Conservation (phyloP, 2,888 invertebrate species). For the Stenolophus ochropezus region DNA sequence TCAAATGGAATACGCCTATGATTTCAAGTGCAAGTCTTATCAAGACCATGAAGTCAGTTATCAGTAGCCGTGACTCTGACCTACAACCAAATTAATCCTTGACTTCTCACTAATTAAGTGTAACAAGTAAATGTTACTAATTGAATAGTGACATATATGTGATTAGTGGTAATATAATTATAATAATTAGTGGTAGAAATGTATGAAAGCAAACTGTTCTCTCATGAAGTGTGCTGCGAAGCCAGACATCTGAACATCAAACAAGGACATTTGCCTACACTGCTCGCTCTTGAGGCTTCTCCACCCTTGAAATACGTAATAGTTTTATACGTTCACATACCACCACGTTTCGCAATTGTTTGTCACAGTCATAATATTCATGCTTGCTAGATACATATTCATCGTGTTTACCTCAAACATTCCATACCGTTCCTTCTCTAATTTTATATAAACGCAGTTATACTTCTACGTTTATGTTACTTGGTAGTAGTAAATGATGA, state of each 20-base stretch:
- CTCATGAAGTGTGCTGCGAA: conserved; percentile 36
- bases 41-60: too few species aligned
- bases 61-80: too few species aligned
- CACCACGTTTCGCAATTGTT: background rate
- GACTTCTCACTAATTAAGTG: background rate
- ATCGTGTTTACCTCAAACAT: too few species aligned
- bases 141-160: background rate
- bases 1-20: too few species aligned
- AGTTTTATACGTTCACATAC: conserved; percentile 21
- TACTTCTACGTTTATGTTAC: too few species aligned
- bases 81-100: too few species aligned
- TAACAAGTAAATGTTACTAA: background rate
- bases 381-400: conserved; percentile 21
- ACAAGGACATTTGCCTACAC: conserved; percentile 50
- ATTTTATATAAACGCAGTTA: too few species aligned
- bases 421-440: too few species aligned
- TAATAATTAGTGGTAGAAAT: background rate
- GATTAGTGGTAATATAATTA: background rate
- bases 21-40: too few species aligned
- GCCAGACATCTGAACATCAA: conserved; percentile 49
- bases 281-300: conserved; percentile 41
- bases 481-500: background rate
- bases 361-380: background rate
- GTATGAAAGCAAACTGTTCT: background rate
- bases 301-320: conserved; percentile 51